phyloP scores from a whole-genome alignment of 2,888 invertebrate species.

The Octodonta nipae region DNA sequence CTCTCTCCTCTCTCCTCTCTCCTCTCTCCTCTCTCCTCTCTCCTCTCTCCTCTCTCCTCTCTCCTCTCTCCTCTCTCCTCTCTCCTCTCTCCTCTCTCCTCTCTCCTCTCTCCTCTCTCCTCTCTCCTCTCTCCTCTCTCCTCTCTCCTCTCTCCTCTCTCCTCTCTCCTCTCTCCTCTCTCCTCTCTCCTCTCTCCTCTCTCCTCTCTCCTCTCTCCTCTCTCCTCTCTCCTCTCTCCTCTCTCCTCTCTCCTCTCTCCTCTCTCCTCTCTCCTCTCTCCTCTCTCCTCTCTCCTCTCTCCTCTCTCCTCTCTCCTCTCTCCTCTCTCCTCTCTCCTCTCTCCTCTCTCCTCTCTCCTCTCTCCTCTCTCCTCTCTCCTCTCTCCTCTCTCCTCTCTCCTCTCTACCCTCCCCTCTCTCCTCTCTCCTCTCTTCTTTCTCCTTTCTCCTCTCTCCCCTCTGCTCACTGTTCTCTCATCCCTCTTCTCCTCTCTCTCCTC shows the following conservation, averaged over 20 bases:
- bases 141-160: not conserved
- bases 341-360: slow-evolving; percentile 1
- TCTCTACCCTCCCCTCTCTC: slow-evolving; percentile 1
- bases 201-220: not conserved
- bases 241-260: not conserved
- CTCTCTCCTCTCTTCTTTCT: not conserved
- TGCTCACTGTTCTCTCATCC: not conserved
- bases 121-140: not conserved
- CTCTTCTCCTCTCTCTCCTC: slow-evolving; percentile 1
- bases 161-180: not conserved
- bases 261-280: slow-evolving; percentile 1
- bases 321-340: not conserved
- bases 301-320: not conserved
- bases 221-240: not conserved
- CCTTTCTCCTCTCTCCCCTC: not conserved
- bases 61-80: not conserved
- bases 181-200: not conserved
- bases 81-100: not conserved
- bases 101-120: slow-evolving; percentile 1
- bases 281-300: not conserved
- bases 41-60: not conserved
- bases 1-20: not conserved
- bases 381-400: not conserved
- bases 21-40: not conserved
- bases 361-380: not conserved